Conservation (phyloP, 2,113 vertebrate species). For the Xiphias gladius region DNA sequence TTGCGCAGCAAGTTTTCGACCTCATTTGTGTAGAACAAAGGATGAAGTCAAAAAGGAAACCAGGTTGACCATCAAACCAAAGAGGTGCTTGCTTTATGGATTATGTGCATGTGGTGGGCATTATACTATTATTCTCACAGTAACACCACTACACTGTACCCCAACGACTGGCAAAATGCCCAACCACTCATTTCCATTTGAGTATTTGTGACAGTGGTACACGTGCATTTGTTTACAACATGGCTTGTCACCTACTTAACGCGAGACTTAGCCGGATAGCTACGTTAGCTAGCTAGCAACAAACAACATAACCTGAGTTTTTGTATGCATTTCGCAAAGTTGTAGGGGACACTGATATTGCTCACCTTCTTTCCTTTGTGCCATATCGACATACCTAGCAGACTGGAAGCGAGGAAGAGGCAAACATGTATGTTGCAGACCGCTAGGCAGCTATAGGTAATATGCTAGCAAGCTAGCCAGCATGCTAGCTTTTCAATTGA, state of each 20-base stretch:
- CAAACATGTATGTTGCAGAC: not conserved
- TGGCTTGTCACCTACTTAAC: not conserved
- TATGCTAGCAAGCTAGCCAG: conserved; percentile 31
- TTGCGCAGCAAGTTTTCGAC: not conserved
- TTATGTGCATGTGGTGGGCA: not conserved
- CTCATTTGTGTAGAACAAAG: not conserved
- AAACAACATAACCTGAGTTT: not conserved
- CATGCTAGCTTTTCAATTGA: not conserved
- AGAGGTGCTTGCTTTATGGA: not conserved
- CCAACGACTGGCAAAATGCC: not conserved
- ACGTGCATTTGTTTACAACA: conserved; percentile 77
- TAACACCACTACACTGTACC: not conserved
- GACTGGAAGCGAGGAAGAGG: not conserved
- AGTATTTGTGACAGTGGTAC: not conserved
- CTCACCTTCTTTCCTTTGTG: conserved; percentile 78
- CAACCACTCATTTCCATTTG: not conserved
- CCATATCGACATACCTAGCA: conserved; percentile 44
- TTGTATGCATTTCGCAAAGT: accelerated
- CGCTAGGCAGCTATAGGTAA: not conserved
- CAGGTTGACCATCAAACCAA: not conserved
- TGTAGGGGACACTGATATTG: accelerated
- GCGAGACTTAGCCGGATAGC: conserved; percentile 26
- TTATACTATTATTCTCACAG: not conserved
- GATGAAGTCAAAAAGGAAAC: not conserved
- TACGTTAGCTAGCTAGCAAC: not conserved